Conservation (phyloP, 2,797 vertebrate genomes). For the Anas georgica region DNA sequence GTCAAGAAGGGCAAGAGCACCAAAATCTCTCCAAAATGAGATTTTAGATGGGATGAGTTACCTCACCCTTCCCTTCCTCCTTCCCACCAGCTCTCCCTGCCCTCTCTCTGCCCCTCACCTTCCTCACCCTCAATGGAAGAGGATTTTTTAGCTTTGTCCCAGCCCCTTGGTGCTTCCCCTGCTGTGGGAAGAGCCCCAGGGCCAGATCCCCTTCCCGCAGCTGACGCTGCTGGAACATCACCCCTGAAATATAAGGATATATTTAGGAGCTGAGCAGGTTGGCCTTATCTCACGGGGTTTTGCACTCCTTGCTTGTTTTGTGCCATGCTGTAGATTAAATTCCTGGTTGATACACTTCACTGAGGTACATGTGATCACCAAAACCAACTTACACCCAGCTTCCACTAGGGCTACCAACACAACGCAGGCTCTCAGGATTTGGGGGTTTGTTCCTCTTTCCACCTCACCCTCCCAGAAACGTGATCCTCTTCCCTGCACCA, state of each 20-base stretch:
- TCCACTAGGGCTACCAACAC: not conserved
- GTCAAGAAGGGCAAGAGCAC: not conserved
- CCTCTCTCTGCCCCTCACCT: not conserved
- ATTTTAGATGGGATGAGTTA: too few relatives aligned
- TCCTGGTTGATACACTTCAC: not conserved
- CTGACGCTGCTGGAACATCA: too few relatives aligned
- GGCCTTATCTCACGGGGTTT: not conserved
- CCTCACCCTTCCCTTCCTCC: not conserved
- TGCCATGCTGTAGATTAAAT: not conserved
- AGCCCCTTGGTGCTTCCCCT: not conserved
- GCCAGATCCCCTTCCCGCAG: not conserved
- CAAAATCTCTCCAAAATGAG: not conserved
- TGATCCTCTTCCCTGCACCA: not conserved
- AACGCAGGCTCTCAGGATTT: fast-evolving
- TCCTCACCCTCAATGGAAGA: too few relatives aligned
- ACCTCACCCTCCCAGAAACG: not conserved
- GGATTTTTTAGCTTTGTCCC: too few relatives aligned
- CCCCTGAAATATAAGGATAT: too few relatives aligned
- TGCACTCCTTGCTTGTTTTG: not conserved
- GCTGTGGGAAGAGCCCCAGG: not conserved
- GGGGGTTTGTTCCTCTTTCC: not conserved
- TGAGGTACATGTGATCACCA: not conserved
- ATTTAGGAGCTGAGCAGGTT: not conserved
- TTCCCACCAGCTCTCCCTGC: not conserved
- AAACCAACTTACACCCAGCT: not conserved